Conservation (phyloP, 2,797 vertebrate species). For the Ptychadena robeensis region DNA sequence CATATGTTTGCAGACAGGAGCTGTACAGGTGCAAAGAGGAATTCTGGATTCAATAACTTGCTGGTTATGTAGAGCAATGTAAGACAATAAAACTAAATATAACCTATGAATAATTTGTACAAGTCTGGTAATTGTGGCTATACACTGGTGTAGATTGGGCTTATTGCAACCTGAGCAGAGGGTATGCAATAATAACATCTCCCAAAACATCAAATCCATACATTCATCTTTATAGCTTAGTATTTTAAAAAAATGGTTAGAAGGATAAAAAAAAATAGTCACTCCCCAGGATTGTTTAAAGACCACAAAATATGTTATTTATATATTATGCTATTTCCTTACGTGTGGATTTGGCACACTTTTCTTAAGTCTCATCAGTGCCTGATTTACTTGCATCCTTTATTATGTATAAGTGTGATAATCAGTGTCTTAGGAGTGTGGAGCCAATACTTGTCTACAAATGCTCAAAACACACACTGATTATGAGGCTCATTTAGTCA, state of each 20-base stretch:
- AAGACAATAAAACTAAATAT: slow-evolving; percentile 1
- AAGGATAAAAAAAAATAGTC: neutral
- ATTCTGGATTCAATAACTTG: slow-evolving; percentile 35
- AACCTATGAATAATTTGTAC: slow-evolving; percentile 6
- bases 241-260: neutral
- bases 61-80: slow-evolving; percentile 19
- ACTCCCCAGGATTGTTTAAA: too few relatives aligned
- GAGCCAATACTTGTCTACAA: too few relatives aligned
- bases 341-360: too few relatives aligned
- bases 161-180: neutral
- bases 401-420: too few relatives aligned
- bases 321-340: too few relatives aligned
- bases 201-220: neutral
- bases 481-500: too few relatives aligned
- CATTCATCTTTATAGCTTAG: neutral
- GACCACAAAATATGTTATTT: too few relatives aligned
- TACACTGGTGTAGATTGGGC: neutral
- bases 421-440: too few relatives aligned
- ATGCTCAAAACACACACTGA: too few relatives aligned
- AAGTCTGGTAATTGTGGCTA: neutral
- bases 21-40: slow-evolving; percentile 42
- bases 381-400: too few relatives aligned
- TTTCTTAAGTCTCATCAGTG: too few relatives aligned
- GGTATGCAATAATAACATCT: neutral
- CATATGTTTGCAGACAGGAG: slow-evolving; percentile 41